phyloP scores from a whole-genome alignment of 1,140 invertebrate species.

The Kradibia gibbosae region DNA sequence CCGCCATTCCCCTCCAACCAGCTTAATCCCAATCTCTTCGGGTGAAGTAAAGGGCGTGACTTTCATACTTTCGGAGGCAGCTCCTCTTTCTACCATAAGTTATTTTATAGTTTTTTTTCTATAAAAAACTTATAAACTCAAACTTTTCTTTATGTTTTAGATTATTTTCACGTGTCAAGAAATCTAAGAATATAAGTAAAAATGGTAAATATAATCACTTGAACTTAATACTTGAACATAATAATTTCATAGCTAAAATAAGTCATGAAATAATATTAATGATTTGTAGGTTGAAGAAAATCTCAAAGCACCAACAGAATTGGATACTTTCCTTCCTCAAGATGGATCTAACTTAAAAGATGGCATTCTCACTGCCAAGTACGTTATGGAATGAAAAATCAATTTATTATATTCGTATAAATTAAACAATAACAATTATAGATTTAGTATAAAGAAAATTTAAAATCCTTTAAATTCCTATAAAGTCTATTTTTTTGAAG shows the following conservation, averaged over 20 bases:
- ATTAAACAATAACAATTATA: background rate
- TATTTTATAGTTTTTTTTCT: too few species aligned
- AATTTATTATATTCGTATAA: background rate
- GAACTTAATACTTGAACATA: background rate
- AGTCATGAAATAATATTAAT: background rate
- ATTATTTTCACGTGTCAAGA: background rate
- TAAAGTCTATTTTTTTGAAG: too few species aligned
- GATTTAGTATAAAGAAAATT: too few species aligned
- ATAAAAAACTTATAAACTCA: too few species aligned
- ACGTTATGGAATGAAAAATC: conserved; percentile 49
- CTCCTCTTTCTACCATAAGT: too few species aligned
- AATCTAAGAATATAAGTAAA: conserved; percentile 30
- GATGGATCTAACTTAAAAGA: conserved; percentile 73
- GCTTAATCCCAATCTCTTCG: too few species aligned
- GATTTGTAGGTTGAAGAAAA: conserved; percentile 42
- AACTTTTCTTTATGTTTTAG: conserved; percentile 40
- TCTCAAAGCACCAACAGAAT: conserved; percentile 72
- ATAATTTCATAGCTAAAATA: background rate
- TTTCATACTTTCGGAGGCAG: too few species aligned
- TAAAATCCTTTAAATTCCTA: too few species aligned
- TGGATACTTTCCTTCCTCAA: conserved; percentile 79
- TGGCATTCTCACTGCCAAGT: conserved; percentile 64
- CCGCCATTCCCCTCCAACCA: too few species aligned
- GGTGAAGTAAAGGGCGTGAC: too few species aligned
- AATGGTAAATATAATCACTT: conserved; percentile 31